These are phyloP conservation scores for Lethenteron reissneri DNA, from an alignment of 2,113 vertebrate genomes.

Conservation along the genomic window DNA sequence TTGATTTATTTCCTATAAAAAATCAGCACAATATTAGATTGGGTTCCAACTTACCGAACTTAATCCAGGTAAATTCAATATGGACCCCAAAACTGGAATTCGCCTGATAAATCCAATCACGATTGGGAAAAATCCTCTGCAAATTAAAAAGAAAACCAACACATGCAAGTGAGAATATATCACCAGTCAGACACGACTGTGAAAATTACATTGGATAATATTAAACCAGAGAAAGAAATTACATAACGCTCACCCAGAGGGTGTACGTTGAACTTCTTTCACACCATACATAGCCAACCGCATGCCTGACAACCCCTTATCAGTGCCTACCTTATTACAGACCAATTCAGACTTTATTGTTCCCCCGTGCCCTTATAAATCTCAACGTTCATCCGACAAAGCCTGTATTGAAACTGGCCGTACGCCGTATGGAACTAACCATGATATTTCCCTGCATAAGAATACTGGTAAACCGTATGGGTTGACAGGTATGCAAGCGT, in stretches of 20 bases:
- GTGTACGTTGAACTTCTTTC: background rate
- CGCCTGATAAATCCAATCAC: slow-evolving; percentile 81
- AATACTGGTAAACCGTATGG: background rate
- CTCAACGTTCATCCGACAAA: too few relatives aligned
- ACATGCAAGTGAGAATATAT: background rate
- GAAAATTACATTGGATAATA: background rate
- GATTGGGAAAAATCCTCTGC: slow-evolving; percentile 91
- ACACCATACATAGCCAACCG: background rate
- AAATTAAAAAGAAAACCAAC: slow-evolving; percentile 8
- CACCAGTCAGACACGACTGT: background rate
- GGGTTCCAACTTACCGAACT: slow-evolving; percentile 50
- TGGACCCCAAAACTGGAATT: slow-evolving; percentile 73
- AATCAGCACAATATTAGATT: too few relatives aligned
- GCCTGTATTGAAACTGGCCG: background rate
- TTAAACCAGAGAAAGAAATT: background rate
- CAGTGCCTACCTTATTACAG: too few relatives aligned
- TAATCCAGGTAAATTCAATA: slow-evolving; percentile 88
- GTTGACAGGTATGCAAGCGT: background rate
- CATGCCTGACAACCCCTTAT: background rate
- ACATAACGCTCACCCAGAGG: background rate
- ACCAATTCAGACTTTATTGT: too few relatives aligned
- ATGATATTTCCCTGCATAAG: background rate
- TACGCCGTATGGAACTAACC: background rate
- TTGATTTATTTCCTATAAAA: too few relatives aligned
- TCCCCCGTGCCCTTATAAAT: too few relatives aligned